Percentiles rank a stretch among this genome's conserved stretches.
Evolutionary conservation across 2,888 invertebrate genomes (phyloP).

Genomic region (Schrankia costaestrigalis): DNA sequence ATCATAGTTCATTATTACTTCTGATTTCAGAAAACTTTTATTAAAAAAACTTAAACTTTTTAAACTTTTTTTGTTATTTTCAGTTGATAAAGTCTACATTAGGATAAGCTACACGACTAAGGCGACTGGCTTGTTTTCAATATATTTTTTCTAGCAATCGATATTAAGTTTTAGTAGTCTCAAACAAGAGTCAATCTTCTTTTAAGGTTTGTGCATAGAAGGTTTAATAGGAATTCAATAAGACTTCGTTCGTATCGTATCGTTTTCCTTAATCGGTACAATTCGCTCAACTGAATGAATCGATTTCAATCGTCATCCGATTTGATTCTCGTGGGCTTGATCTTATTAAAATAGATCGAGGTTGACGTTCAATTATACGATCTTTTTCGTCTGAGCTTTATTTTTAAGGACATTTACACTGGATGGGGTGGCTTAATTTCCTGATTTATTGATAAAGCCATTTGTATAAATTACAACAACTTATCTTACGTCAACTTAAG

Average conservation of each 20-base stretch:
- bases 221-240: conserved; percentile 34
- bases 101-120: no score
- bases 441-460: not conserved
- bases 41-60: no score
- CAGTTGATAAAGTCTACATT: no score
- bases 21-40: no score
- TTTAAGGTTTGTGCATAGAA: conserved; percentile 14
- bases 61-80: no score
- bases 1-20: no score
- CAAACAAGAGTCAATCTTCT: conserved; percentile 9
- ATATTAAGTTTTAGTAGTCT: conserved; percentile 7
- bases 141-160: not conserved
- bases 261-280: conserved; percentile 29
- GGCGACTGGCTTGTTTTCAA: not conserved
- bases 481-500: no score
- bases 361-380: conserved; percentile 21
- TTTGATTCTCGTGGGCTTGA: conserved; percentile 22
- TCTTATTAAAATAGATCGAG: conserved; percentile 23
- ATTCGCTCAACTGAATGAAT: conserved; percentile 26
- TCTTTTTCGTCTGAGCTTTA: conserved; percentile 6
- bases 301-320: conserved; percentile 22
- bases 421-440: conserved; percentile 1
- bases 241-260: conserved; percentile 19
- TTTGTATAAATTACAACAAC: not conserved
- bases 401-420: conserved; percentile 7